Percentiles rank a stretch among this genome's conserved stretches.
These are phyloP conservation scores for Venturia canescens DNA, from an alignment of 1,140 invertebrate genomes.

Conservation along the genomic window DNA sequence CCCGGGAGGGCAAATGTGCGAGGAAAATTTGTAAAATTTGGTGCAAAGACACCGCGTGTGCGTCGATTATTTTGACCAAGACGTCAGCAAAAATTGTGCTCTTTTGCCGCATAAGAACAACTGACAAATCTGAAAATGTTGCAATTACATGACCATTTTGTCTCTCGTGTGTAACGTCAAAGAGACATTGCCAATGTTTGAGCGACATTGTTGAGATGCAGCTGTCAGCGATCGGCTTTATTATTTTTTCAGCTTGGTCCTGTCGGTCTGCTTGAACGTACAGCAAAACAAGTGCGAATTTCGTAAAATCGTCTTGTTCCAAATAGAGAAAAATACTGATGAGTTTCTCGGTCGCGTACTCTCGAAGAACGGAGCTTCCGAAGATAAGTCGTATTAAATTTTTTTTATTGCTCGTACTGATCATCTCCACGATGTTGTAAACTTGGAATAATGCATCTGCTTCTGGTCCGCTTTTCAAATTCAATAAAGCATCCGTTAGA, in stretches of 20 bases:
- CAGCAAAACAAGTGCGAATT: conserved; percentile 76
- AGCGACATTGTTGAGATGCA: conserved; percentile 70
- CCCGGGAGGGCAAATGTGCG: conserved; percentile 79
- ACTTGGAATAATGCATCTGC: conserved; percentile 74
- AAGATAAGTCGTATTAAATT: conserved; percentile 78
- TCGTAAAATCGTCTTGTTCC: conserved; percentile 65
- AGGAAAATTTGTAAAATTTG: conserved; percentile 79
- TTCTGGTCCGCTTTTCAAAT: conserved; percentile 72
- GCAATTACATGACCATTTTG: conserved; percentile 66
- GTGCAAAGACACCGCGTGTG: conserved; percentile 73
- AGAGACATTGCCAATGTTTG: conserved; percentile 77
- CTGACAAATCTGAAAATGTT: conserved; percentile 78
- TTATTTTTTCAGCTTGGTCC: conserved; percentile 71
- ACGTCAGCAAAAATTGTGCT: conserved; percentile 74
- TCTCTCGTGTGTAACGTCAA: conserved; percentile 73
- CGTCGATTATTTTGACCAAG: conserved; percentile 74
- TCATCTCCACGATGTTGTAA: conserved; percentile 76
- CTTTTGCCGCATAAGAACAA: conserved; percentile 76
- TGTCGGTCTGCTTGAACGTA: conserved; percentile 78
- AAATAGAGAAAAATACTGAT: conserved; percentile 73
- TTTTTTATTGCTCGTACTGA: conserved; percentile 72
- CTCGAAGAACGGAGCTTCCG: conserved; percentile 77
- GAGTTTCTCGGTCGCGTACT: conserved; percentile 79
- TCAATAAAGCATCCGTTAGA: conserved; percentile 74
- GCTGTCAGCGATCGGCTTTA: conserved; percentile 71